phyloP scores from a whole-genome alignment of 2,113 vertebrate species.

The Hydrochoerus hydrochaeris region DNA sequence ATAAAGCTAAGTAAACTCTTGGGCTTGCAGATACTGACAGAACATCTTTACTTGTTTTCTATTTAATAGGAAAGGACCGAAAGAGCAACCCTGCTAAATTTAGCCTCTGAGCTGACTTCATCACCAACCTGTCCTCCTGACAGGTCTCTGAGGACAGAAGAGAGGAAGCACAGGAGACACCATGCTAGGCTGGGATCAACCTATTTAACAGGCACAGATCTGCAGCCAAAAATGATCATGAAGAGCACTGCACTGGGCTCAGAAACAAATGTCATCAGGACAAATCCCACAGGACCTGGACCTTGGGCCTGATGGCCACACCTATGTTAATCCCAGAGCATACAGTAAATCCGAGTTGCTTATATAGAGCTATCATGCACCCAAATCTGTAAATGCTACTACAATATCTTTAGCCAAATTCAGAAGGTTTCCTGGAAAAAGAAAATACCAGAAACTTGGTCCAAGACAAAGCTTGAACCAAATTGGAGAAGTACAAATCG shows the following conservation, averaged over 20 bases:
- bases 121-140: slow-evolving; percentile 83
- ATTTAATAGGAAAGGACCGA: slow-evolving; percentile 34
- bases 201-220: slow-evolving; percentile 82
- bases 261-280: neutral
- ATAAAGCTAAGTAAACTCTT: slow-evolving; percentile 53
- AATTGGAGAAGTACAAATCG: neutral
- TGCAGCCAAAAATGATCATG: slow-evolving; percentile 40
- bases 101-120: slow-evolving; percentile 80
- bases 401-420: neutral
- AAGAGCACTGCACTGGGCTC: neutral
- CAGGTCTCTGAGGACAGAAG: slow-evolving; percentile 64
- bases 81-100: slow-evolving; percentile 81
- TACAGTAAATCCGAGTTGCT: neutral
- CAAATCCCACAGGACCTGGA: neutral
- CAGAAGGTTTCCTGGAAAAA: slow-evolving; percentile 38
- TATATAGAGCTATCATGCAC: neutral
- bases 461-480: slow-evolving; percentile 44
- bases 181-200: slow-evolving; percentile 64
- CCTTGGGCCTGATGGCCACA: neutral
- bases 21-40: slow-evolving; percentile 56
- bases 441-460: slow-evolving; percentile 38
- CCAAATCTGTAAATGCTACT: neutral
- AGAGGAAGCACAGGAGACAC: slow-evolving; percentile 73
- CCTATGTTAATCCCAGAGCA: neutral
- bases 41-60: slow-evolving; percentile 76